Evolutionary conservation across 1,140 invertebrate genomes (phyloP).

Genomic region (Monochamus saltuarius): DNA sequence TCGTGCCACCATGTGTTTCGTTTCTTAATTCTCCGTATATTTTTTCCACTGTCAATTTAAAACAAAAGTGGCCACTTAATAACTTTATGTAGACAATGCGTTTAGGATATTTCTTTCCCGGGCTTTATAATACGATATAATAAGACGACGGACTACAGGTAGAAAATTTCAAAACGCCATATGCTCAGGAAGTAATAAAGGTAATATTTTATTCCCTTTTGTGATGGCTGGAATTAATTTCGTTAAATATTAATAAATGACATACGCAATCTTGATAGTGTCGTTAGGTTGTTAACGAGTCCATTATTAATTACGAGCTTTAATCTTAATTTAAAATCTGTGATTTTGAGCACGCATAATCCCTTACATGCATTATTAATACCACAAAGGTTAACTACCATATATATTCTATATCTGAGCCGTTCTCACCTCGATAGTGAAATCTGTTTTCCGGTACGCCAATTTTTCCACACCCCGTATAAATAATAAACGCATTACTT

Average conservation of each 20-base stretch:
- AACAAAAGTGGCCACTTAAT: slow-evolving; percentile 26
- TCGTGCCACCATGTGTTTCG: slow-evolving; percentile 22
- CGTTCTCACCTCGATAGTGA: background rate
- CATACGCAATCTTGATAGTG: slow-evolving; percentile 45
- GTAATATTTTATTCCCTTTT: slow-evolving; percentile 43
- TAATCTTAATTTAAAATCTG: slow-evolving; percentile 46
- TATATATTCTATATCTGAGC: background rate
- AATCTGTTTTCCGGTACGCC: background rate
- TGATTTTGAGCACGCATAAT: slow-evolving; percentile 39
- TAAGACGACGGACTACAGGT: slow-evolving; percentile 24
- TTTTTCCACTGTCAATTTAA: slow-evolving; percentile 27
- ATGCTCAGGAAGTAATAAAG: slow-evolving; percentile 41
- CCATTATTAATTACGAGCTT: slow-evolving; percentile 43
- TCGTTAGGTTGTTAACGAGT: slow-evolving; percentile 44
- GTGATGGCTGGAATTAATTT: slow-evolving; percentile 43
- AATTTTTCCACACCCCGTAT: background rate
- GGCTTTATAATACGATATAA: slow-evolving; percentile 6
- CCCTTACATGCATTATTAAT: slow-evolving; percentile 13
- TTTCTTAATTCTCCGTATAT: slow-evolving; percentile 17
- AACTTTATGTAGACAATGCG: slow-evolving; percentile 21
- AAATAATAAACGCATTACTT: background rate
- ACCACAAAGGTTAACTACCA: background rate
- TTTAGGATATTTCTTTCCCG: slow-evolving; percentile 17
- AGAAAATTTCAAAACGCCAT: slow-evolving; percentile 35
- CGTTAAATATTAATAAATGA: slow-evolving; percentile 48